Conservation (phyloP, 1,140 invertebrate genomes). For the Monomorium pharaonis region DNA sequence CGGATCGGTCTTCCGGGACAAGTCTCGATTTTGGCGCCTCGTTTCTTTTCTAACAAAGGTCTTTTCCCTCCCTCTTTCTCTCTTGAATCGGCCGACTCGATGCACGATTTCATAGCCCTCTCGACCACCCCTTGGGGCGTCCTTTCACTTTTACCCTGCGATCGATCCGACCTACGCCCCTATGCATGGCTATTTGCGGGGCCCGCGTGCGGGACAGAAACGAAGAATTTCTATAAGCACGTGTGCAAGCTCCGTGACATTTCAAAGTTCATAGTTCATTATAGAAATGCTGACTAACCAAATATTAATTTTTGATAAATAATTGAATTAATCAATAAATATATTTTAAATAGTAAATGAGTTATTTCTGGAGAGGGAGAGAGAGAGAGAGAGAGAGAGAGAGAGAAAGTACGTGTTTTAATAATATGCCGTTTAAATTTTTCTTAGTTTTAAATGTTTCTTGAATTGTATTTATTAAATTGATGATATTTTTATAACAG, state of each 20-base stretch:
- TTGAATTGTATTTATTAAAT: not conserved
- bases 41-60: not conserved
- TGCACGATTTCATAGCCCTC: constrained; percentile 60
- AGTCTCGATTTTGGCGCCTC: constrained; percentile 20
- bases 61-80: not conserved
- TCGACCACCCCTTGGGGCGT: constrained; percentile 44
- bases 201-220: constrained; percentile 45
- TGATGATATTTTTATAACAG: not conserved
- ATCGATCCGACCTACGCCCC: constrained; percentile 71
- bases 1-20: constrained; percentile 9
- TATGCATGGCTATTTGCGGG: constrained; percentile 60
- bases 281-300: not conserved
- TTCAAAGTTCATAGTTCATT: constrained; percentile 67
- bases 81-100: constrained; percentile 6
- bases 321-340: not conserved
- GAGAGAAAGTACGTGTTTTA: not conserved
- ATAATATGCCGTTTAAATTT: not conserved
- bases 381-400: not conserved
- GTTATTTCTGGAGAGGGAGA: not conserved
- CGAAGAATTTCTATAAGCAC: constrained; percentile 46
- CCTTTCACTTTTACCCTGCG: constrained; percentile 69
- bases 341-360: not conserved
- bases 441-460: not conserved
- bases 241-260: constrained; percentile 59
- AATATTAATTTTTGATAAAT: constrained; percentile 33